These are phyloP conservation scores for Leptoclinus maculatus DNA, from an alignment of 2,797 vertebrate species.

Conservation along the genomic window DNA sequence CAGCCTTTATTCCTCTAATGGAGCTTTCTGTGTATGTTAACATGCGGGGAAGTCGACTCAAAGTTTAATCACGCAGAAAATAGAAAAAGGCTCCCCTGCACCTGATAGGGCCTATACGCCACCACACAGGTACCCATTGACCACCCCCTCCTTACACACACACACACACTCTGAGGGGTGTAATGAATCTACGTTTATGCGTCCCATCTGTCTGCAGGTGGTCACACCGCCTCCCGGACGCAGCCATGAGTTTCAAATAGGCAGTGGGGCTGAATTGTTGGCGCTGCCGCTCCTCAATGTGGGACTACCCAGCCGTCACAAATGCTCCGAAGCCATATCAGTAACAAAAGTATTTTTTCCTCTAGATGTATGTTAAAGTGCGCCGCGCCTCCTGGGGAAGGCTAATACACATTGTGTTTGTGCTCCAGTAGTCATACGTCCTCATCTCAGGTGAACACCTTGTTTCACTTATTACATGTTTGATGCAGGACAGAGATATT, in stretches of 20 bases:
- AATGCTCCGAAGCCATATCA: slow-evolving; percentile 58
- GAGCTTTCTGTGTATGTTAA: slow-evolving; percentile 75
- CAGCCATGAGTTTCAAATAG: slow-evolving; percentile 76
- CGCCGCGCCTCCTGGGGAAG: slow-evolving; percentile 47
- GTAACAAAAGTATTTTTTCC: slow-evolving; percentile 53
- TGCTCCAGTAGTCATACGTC: slow-evolving; percentile 40
- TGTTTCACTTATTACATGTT: slow-evolving; percentile 37
- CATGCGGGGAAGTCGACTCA: slow-evolving; percentile 75
- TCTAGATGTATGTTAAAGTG: slow-evolving; percentile 59
- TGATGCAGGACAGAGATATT: slow-evolving; percentile 3
- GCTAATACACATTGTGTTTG: slow-evolving; percentile 49
- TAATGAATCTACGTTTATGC: slow-evolving; percentile 73
- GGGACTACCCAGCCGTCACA: slow-evolving; percentile 61
- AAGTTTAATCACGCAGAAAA: slow-evolving; percentile 84
- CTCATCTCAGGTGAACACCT: slow-evolving; percentile 26
- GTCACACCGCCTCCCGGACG: slow-evolving; percentile 63
- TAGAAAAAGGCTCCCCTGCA: slow-evolving; percentile 75
- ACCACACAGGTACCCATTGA: slow-evolving; percentile 52
- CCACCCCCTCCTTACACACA: slow-evolving; percentile 9
- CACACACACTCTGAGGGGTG: slow-evolving; percentile 23
- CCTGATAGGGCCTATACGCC: slow-evolving; percentile 50
- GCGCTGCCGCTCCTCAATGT: slow-evolving; percentile 46
- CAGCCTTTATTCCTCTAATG: slow-evolving; percentile 61
- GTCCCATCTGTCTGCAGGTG: slow-evolving; percentile 81
- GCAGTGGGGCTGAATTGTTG: slow-evolving; percentile 50